Base-by-base conservation (phyloP, 2,113 vertebrate genomes). In the Gobiocypris rarus region DNA sequence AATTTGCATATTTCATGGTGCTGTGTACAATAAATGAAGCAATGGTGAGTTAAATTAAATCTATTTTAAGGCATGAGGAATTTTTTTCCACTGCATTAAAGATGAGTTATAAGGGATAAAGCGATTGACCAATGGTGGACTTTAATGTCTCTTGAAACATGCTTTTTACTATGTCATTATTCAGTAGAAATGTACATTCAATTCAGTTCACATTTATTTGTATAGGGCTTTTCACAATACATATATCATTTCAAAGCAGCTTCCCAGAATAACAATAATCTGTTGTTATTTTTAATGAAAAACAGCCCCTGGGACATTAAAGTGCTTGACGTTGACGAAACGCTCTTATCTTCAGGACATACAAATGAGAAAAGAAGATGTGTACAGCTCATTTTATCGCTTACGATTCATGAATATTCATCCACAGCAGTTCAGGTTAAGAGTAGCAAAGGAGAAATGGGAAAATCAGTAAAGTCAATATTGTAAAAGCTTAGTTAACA, bases 401-500 rank as follows among this genome's bases (percentile, higher is more conserved):
- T 69, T 28, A 31, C 26, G 26, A 22, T 28, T 41, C 31, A 77
- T 77, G 75, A 59, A 77, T 56, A 77, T 77, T 77, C 10, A 59
- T 77, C 31, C 59, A 28, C 14, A 43, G 38, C 31, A 41, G 14
- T 11, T 1, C 34, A 28, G 50, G n/a, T 61, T 63, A 58, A 28
- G 3, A 15, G 22, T 3, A 79, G 58, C 34, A 43, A 31, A 28
- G 9, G 10, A 52, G 43, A 45, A 13, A 50, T 50, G 26, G 43
- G 43, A 50, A 67, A 67, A 75, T 75, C 73, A 54, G 14, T 54
- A 74, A 75, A 71, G 14, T 76, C 75, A 82, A 70, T 71, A 59
- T 61, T 78, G 48, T 63, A 52, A 22, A 58, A 71, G 50, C 38
- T 63, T 69, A n/a, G 86, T 85, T 79, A 87, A 80, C 65, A 79